These are phyloP conservation scores for Pempheris klunzingeri DNA, from an alignment of 2,797 vertebrate species.

Conservation along the genomic window DNA sequence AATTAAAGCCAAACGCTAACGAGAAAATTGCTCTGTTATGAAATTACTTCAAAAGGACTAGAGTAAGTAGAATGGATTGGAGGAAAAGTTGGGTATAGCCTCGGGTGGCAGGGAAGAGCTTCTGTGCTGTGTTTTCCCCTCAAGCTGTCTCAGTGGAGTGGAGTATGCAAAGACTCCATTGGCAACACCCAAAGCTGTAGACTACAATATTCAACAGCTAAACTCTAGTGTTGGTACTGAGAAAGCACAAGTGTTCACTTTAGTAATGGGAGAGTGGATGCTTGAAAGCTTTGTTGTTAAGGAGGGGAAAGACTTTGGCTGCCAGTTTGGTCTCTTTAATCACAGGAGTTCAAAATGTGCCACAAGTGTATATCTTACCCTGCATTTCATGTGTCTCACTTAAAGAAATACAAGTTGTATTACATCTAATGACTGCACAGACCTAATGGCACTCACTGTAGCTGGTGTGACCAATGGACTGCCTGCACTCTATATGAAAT, in stretches of 20 bases:
- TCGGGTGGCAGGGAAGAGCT: constrained; percentile 68
- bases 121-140: constrained; percentile 58
- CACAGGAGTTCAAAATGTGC: constrained; percentile 8
- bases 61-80: constrained; percentile 80
- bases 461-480: constrained; percentile 44
- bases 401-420: constrained; percentile 8
- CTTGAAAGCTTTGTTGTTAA: constrained; percentile 45
- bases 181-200: constrained; percentile 73
- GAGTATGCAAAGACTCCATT: constrained; percentile 73
- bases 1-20: constrained; percentile 88
- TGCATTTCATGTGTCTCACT: background rate
- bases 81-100: constrained; percentile 78
- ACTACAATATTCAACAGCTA: constrained; percentile 63
- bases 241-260: constrained; percentile 56
- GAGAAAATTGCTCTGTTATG: constrained; percentile 89
- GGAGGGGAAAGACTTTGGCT: constrained; percentile 21
- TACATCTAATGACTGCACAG: constrained; percentile 22
- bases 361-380: background rate
- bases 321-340: constrained; percentile 37
- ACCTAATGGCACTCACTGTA: background rate
- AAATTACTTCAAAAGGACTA: constrained; percentile 84
- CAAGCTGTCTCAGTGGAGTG: constrained; percentile 66
- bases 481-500: constrained; percentile 37
- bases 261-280: constrained; percentile 46
- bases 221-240: constrained; percentile 50